Base-by-base conservation (phyloP, 1,140 invertebrate species). In the Meteorus sp. region DNA sequence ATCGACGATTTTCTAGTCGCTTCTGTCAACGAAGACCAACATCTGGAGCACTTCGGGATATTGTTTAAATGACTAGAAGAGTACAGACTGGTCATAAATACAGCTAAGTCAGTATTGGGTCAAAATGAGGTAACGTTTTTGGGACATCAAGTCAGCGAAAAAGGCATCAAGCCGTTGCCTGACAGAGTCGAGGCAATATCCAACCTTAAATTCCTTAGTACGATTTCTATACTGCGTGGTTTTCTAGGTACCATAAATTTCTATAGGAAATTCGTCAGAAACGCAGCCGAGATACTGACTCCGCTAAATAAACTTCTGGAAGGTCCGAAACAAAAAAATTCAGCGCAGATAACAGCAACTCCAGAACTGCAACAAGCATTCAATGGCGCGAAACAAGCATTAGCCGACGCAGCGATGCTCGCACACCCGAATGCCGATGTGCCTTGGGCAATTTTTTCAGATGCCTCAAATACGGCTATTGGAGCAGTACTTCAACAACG, bases 1-100 rank as follows among this genome's bases (percentile, higher is more conserved):
- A 62, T 77, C 2, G 75, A 77, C 52, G 72, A 78, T 50, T 61
- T 77, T 9, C 45, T 80, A 1, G 51, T 79, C 9, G 70, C 61
- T 0, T 76, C 73, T 2, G 13, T 13, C 43, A 64, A 27, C 15
- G 33, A 55, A 20, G 43, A 54, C n/a, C 51, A 73, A 52, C 71
- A 75, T 37, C 44, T 29, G 19, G 23, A 23, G 9, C 64, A 70
- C 31, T 57, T 70, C 0, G 35, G 56, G 11, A 7, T 19, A 7
- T 4, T 74, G 0, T 64, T 73, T 37, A 23, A 58, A 39, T 31
- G 64, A 0, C 43, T 72, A 0, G 9, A 56, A 0, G 27, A 62
- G 3, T 63, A 54, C 39, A 62, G 65, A 0, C 4, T 75, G 2
- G 11, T 37, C 0, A 63, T 78, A 0, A 79, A 79, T 54, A 11